These are phyloP conservation scores for Gymnocephalus cernua DNA, from an alignment of 2,113 vertebrate species.

Conservation along the genomic window DNA sequence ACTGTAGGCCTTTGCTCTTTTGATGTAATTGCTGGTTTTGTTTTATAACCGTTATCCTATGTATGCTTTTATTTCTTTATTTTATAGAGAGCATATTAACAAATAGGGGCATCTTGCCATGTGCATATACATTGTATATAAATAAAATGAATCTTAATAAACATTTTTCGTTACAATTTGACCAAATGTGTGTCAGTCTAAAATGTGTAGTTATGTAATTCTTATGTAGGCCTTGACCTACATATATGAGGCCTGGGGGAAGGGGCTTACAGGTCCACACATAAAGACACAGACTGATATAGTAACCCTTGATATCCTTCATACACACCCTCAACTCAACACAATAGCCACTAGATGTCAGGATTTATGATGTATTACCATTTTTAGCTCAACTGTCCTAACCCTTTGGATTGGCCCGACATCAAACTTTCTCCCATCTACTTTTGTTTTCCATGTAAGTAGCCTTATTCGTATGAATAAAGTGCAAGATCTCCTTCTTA, in stretches of 20 bases:
- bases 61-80: not conserved
- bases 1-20: not conserved
- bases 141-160: too few species aligned
- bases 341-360: slow-evolving; percentile 76
- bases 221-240: slow-evolving; percentile 53
- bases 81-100: not conserved
- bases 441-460: not conserved
- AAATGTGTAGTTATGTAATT: slow-evolving; percentile 50
- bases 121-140: too few species aligned
- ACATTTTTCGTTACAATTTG: not conserved
- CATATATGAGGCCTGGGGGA: slow-evolving; percentile 34
- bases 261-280: slow-evolving; percentile 38
- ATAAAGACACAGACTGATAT: slow-evolving; percentile 37
- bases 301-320: not conserved
- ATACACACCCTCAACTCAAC: slow-evolving; percentile 12
- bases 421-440: slow-evolving; percentile 53
- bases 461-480: not conserved
- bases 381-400: not conserved
- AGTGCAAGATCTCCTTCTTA: not conserved
- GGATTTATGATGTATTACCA: slow-evolving; percentile 34
- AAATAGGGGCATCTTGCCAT: not conserved
- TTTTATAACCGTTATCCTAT: not conserved
- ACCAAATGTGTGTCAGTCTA: not conserved
- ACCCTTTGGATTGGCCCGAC: slow-evolving; percentile 7
- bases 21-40: not conserved